Evolutionary conservation across 2,797 vertebrate genomes (phyloP).

Genomic region (Rhinella marina): DNA sequence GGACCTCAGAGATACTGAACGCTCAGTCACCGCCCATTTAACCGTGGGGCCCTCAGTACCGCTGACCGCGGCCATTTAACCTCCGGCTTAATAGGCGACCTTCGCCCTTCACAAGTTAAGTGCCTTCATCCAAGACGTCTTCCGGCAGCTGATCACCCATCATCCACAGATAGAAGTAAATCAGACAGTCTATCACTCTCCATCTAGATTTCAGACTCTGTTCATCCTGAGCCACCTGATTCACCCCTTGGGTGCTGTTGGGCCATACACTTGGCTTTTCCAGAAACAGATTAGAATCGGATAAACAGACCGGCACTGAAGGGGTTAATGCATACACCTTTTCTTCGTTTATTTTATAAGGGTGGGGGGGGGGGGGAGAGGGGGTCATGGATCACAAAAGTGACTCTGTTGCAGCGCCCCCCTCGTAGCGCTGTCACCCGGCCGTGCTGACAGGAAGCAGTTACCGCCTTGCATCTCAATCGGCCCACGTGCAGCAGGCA

Average conservation of each 20-base stretch:
- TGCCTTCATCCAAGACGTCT: neutral
- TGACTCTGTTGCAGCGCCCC: constrained; percentile 66
- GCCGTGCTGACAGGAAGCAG: constrained; percentile 69
- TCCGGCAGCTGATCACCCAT: constrained; percentile 48
- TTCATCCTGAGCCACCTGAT: neutral
- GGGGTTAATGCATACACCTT: constrained; percentile 27
- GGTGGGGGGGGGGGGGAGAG: constrained; percentile 17
- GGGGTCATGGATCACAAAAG: constrained; percentile 63
- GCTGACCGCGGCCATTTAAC: constrained; percentile 2
- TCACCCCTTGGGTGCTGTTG: neutral
- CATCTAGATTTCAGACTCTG: neutral
- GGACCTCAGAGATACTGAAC: neutral
- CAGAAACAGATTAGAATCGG: no score
- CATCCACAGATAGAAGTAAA: neutral
- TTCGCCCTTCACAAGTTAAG: constrained; percentile 1
- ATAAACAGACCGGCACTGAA: neutral
- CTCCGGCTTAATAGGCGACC: neutral
- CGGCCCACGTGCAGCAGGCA: constrained; percentile 70
- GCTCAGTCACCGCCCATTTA: constrained; percentile 18
- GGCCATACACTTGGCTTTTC: no score
- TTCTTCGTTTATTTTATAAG: neutral
- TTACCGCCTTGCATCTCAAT: constrained; percentile 68
- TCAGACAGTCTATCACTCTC: no score
- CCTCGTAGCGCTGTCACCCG: constrained; percentile 56
- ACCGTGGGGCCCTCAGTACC: neutral